These are phyloP conservation scores for Crenuchus spilurus DNA, from an alignment of 2,797 vertebrate species.

Conservation along the genomic window DNA sequence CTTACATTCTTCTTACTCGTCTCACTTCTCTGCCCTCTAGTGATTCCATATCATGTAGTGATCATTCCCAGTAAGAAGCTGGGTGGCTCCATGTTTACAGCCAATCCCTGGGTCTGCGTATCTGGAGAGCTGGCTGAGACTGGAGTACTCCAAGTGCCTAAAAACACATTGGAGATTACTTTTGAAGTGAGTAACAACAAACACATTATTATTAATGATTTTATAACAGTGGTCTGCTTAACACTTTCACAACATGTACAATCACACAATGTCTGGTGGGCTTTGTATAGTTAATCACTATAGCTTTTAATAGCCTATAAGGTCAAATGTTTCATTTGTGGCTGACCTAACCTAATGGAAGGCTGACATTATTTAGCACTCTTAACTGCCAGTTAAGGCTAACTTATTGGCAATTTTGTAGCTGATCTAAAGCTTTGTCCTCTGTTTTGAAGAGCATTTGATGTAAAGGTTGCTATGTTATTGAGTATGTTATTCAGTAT, in stretches of 20 bases:
- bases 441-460: no score
- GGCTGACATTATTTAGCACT: no score
- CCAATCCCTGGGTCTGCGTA: constrained; percentile 98
- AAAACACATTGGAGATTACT: constrained; percentile 94
- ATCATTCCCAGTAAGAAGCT: constrained; percentile 96
- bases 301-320: background rate
- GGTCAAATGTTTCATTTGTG: no score
- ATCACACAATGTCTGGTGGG: background rate
- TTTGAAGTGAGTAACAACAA: constrained; percentile 86
- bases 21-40: constrained; percentile 73
- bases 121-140: constrained; percentile 96
- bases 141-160: constrained; percentile 93
- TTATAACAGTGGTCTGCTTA: background rate
- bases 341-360: no score
- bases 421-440: no score
- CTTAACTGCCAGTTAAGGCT: no score
- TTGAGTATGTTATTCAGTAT: no score
- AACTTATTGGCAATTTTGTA: no score
- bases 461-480: no score
- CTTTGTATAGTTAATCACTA: background rate
- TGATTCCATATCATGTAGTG: constrained; percentile 97
- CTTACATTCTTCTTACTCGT: background rate
- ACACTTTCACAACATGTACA: background rate
- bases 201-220: background rate
- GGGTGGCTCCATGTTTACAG: constrained; percentile 97